Evolutionary conservation across 2,113 vertebrate genomes (phyloP), one percentile per base, ranked within the genome.

Genomic region (Ciconia boyciana): DNA sequence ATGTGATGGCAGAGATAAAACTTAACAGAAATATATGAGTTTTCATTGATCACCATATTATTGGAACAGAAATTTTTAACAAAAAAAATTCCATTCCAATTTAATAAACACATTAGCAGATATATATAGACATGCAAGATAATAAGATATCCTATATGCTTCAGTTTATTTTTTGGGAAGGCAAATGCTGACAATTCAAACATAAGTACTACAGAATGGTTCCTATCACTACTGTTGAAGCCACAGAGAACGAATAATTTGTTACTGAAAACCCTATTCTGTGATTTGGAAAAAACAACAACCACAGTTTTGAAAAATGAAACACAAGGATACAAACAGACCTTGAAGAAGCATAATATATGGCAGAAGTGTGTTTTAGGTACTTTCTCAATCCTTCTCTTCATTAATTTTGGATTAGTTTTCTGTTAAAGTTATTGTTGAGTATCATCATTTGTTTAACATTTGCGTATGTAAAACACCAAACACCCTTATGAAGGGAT

Each of bases 381-480:
- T 74, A 80, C n/a, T 93, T 95, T 93, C 72, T 89, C 91, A 91
- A 18, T 90, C 36, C 20, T 94, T 93, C 83, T 49, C 39, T 78
- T 96, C 87, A 97, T 96, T 95, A 96, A 89, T 92, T 97, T 95
- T 97, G 87, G 69, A 95, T 95, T 96, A 16, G 41, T 95, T 96
- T 96, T 97, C 92, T 97, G 86, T 94, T 94, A 79, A 74, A 93
- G 70, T 92, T 92, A 93, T 94, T 96, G n/a, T 8, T 95, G 83
- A 94, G 72, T 74, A 96, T 66, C 79, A 95, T 54, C 9, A 94
- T 97, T 96, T 96, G 83, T 97, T 96, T 94, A 90, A 94, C 22
- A 60, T 94, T 93, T 84, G n/a, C 81, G 78, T 75, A 52, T 75
- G 74, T 43, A 44, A 95, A 97, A 93, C 43, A 66, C 8, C 14